phyloP scores from a whole-genome alignment of 2,797 vertebrate species.

The Malurus splendens region DNA sequence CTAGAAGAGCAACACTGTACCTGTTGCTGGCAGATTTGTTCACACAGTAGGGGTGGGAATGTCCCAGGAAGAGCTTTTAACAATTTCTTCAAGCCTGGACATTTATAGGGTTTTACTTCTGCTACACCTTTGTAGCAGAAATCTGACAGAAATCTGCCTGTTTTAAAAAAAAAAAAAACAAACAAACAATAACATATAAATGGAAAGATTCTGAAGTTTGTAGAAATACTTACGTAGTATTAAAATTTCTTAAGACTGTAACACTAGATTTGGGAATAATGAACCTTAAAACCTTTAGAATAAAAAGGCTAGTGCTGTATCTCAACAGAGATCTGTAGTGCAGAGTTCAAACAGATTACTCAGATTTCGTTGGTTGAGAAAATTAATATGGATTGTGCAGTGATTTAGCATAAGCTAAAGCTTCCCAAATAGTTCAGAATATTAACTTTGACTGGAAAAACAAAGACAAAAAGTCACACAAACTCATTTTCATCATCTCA shows the following conservation, averaged over 20 bases:
- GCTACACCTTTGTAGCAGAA: background rate
- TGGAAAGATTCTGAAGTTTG: background rate
- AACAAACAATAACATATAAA: background rate
- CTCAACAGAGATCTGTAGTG: background rate
- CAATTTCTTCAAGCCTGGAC: background rate
- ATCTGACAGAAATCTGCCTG: background rate
- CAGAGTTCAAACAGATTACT: background rate
- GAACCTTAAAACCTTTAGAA: background rate
- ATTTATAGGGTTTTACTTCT: background rate
- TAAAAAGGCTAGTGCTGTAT: background rate
- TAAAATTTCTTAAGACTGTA: background rate
- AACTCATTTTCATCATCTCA: background rate
- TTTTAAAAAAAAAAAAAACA: background rate
- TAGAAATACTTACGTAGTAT: background rate
- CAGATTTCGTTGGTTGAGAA: background rate
- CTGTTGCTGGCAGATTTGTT: conserved; percentile 23
- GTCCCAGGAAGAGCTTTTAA: background rate
- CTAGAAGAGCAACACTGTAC: conserved; percentile 7
- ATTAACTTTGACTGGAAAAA: background rate
- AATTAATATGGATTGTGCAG: background rate
- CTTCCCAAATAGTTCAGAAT: background rate
- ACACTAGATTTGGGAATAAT: background rate
- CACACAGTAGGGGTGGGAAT: background rate
- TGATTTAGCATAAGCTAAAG: background rate
- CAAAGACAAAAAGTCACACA: background rate